These are phyloP conservation scores for Mantis religiosa DNA, from an alignment of 2,888 invertebrate genomes.

Conservation along the genomic window DNA sequence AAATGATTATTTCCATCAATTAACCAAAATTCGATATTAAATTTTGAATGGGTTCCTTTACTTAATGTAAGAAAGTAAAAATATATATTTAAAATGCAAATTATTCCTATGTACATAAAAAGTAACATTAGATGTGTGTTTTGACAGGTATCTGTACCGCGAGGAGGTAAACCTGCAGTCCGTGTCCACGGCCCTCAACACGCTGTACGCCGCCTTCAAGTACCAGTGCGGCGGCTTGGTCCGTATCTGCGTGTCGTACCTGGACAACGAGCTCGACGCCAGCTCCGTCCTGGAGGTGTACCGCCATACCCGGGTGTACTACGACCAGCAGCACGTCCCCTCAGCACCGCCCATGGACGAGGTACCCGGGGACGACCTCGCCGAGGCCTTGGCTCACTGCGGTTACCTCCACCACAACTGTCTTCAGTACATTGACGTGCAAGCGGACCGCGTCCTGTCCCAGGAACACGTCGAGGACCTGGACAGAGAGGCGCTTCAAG, in stretches of 20 bases:
- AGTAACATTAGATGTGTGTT: conserved; percentile 16
- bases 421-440: conserved; percentile 56
- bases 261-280: conserved; percentile 60
- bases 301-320: conserved; percentile 43
- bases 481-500: conserved; percentile 58
- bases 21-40: too few relatives aligned
- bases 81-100: too few relatives aligned
- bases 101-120: too few relatives aligned
- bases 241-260: conserved; percentile 61
- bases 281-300: conserved; percentile 63
- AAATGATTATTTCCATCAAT: too few relatives aligned
- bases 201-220: conserved; percentile 70
- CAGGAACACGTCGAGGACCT: conserved; percentile 59
- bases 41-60: too few relatives aligned
- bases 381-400: conserved; percentile 49
- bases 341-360: conserved; percentile 33
- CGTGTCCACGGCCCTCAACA: conserved; percentile 61
- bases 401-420: conserved; percentile 64
- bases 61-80: too few relatives aligned
- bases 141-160: conserved; percentile 59
- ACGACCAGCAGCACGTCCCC: not conserved
- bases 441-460: conserved; percentile 52
- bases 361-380: conserved; percentile 32
- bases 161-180: conserved; percentile 59
- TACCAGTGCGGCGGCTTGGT: conserved; percentile 68